A percentile compares a stretch with the other conserved stretches of the same genome.
phyloP scores from a whole-genome alignment of 2,888 invertebrate genomes.

The Spisula subtruncata region DNA sequence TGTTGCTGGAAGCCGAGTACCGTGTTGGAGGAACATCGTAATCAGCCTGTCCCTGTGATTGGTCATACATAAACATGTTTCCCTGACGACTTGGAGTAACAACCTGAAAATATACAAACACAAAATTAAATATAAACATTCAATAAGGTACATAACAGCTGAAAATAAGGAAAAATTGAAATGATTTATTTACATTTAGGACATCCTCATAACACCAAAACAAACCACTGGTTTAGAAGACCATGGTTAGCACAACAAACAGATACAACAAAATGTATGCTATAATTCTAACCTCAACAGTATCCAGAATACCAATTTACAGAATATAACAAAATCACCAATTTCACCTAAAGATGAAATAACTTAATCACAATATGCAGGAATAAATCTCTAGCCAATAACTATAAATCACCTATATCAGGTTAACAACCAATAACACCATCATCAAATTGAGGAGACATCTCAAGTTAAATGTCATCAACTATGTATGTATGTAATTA shows the following conservation, averaged over 20 bases:
- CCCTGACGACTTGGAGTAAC: conserved; percentile 71
- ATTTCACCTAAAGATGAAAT: too few relatives aligned
- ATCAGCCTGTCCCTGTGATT: conserved; percentile 72
- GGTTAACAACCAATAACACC: not conserved
- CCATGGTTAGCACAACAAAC: not conserved
- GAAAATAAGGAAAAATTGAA: not conserved
- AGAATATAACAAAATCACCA: not conserved
- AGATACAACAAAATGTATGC: not conserved
- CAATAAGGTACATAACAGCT: not conserved
- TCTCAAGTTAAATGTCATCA: not conserved
- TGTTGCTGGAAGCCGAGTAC: conserved; percentile 62
- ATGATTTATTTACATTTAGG: too few relatives aligned
- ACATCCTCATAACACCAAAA: too few relatives aligned
- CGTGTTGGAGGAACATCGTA: conserved; percentile 85
- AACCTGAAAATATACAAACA: conserved; percentile 68
- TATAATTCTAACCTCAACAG: not conserved
- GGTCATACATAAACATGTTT: conserved; percentile 67
- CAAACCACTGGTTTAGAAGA: not conserved
- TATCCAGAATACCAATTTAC: not conserved
- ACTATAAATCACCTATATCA: too few relatives aligned
- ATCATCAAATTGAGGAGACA: not conserved
- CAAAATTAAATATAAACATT: not conserved
- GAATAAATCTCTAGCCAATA: too few relatives aligned
- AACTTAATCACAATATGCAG: too few relatives aligned
- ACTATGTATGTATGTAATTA: not conserved